Percentiles rank a stretch among this genome's conserved stretches.
These are phyloP conservation scores for Limnephilus auricula DNA, from an alignment of 2,888 invertebrate genomes.

Conservation along the genomic window DNA sequence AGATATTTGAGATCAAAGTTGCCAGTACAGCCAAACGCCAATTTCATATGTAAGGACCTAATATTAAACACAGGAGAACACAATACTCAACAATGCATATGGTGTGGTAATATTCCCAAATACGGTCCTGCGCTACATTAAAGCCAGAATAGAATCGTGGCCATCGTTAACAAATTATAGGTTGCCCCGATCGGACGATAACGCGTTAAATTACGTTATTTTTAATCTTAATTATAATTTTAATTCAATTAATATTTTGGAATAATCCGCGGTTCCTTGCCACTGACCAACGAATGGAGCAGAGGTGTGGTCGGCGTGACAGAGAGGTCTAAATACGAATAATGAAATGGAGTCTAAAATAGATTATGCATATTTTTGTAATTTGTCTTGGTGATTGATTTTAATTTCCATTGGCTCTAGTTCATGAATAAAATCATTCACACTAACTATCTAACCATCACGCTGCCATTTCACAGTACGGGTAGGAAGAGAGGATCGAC, in stretches of 20 bases:
- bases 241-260: constrained; percentile 55
- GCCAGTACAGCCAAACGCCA: too few species aligned
- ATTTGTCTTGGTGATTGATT: not conserved
- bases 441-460: too few species aligned
- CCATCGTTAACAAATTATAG: constrained; percentile 43
- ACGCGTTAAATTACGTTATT: constrained; percentile 49
- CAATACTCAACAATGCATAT: too few species aligned
- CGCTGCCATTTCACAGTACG: too few species aligned
- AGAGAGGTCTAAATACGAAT: not conserved
- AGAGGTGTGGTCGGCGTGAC: constrained; percentile 24
- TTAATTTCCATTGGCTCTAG: not conserved
- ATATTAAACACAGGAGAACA: too few species aligned
- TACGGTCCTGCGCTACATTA: constrained; percentile 17
- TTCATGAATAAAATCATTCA: not conserved
- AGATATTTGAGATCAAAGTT: too few species aligned
- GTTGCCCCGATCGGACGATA: constrained; percentile 44
- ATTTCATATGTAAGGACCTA: too few species aligned
- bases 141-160: constrained; percentile 30
- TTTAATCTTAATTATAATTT: constrained; percentile 53
- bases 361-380: not conserved
- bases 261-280: not conserved
- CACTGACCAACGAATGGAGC: not conserved
- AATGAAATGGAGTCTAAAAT: not conserved
- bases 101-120: not conserved
- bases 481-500: too few species aligned